Evolutionary conservation across 2,113 vertebrate genomes (phyloP).

Genomic region (Willisornis vidua): DNA sequence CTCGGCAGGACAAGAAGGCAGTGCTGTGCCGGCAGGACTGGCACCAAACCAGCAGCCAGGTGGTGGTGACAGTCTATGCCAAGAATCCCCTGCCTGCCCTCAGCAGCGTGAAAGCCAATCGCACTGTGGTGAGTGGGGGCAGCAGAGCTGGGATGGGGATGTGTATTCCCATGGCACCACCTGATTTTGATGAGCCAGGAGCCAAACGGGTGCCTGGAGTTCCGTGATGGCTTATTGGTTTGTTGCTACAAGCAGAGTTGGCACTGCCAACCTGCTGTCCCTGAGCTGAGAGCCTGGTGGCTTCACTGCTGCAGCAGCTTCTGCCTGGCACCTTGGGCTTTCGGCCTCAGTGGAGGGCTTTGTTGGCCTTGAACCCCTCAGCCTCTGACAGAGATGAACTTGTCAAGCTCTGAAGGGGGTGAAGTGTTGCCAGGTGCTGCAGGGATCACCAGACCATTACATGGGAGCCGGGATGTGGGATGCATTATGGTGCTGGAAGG

Average conservation of each 20-base stretch:
- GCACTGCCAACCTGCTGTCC: not conserved
- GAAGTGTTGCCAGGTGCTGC: not conserved
- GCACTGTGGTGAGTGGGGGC: slow-evolving; percentile 82
- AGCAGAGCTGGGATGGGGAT: not conserved
- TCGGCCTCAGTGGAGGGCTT: not conserved
- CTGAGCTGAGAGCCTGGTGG: fast-evolving
- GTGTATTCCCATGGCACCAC: fast-evolving
- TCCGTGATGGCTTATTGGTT: not conserved
- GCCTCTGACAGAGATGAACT: not conserved
- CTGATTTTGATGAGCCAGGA: too few species aligned
- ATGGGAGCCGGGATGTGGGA: not conserved
- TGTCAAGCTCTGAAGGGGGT: not conserved
- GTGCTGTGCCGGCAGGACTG: slow-evolving; percentile 92
- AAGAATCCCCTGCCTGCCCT: slow-evolving; percentile 84
- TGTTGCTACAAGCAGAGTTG: not conserved
- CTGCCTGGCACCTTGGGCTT: not conserved
- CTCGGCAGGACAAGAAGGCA: slow-evolving; percentile 81
- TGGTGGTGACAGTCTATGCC: slow-evolving; percentile 90
- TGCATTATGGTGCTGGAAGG: not conserved
- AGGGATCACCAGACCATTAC: not conserved
- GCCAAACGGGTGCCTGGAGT: fast-evolving
- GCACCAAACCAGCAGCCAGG: slow-evolving; percentile 89
- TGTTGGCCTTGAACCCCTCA: not conserved
- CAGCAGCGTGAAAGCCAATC: slow-evolving; percentile 84
- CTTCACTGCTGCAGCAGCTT: not conserved